Conservation (phyloP, 2,888 invertebrate species). For the Drosophila emarginata region DNA sequence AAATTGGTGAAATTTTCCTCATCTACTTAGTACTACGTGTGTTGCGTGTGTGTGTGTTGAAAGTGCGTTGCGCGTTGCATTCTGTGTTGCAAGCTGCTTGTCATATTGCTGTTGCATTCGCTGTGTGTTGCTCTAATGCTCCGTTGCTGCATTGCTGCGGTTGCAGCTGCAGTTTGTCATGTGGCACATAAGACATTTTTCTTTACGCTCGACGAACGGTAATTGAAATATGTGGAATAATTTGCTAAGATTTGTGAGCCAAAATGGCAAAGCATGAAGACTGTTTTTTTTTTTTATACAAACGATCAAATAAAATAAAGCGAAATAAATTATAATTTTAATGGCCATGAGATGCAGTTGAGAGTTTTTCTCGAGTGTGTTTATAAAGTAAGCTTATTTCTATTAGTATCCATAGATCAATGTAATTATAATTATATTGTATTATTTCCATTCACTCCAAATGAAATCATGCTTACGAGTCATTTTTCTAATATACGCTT, state of each 20-base stretch:
- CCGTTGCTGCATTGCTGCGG: slow-evolving; percentile 28
- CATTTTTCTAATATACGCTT: too few species aligned
- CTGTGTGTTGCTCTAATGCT: slow-evolving; percentile 39
- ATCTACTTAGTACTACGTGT: neutral
- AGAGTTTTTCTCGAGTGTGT: neutral
- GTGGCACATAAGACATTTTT: slow-evolving; percentile 54
- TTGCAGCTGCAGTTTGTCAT: slow-evolving; percentile 70
- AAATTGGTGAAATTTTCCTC: slow-evolving; percentile 54
- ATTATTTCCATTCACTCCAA: too few species aligned
- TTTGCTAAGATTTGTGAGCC: slow-evolving; percentile 53
- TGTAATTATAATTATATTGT: too few species aligned
- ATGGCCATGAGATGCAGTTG: neutral
- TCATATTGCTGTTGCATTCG: slow-evolving; percentile 29
- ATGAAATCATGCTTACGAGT: too few species aligned
- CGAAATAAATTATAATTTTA: neutral
- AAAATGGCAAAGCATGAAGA: slow-evolving; percentile 37
- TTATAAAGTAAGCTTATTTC: too few species aligned
- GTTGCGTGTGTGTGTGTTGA: slow-evolving; percentile 39
- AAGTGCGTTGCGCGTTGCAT: slow-evolving; percentile 47
- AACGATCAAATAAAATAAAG: slow-evolving; percentile 14
- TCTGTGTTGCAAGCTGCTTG: slow-evolving; percentile 28
- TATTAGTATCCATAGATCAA: too few species aligned
- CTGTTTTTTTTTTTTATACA: neutral
- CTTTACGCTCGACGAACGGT: slow-evolving; percentile 55
- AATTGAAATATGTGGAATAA: slow-evolving; percentile 70